These are phyloP conservation scores for Drosophila diplacantha DNA, from an alignment of 2,888 invertebrate genomes.

Conservation along the genomic window DNA sequence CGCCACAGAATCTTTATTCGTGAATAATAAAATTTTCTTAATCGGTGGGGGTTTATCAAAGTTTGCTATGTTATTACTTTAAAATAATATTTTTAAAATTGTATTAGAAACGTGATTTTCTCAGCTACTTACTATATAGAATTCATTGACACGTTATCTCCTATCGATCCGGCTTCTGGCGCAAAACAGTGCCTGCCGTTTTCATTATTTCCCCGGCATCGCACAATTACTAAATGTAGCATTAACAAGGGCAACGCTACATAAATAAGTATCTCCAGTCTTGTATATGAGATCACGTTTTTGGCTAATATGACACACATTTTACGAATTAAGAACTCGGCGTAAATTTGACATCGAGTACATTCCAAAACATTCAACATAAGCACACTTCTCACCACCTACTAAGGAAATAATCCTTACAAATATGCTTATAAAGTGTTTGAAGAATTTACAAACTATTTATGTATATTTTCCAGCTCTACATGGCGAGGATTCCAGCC, in stretches of 20 bases:
- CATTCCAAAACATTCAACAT: background rate
- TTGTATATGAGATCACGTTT: conserved; percentile 21
- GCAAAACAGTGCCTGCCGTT: conserved; percentile 2
- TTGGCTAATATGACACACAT: conserved; percentile 10
- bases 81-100: conserved; percentile 1
- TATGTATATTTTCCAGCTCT: background rate
- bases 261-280: conserved; percentile 23
- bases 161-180: background rate
- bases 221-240: conserved; percentile 16
- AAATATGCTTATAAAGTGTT: background rate
- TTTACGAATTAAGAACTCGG: background rate
- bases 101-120: background rate
- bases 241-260: conserved; percentile 15
- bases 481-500: background rate
- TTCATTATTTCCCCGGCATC: conserved; percentile 8
- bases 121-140: conserved; percentile 11
- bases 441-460: background rate
- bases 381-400: background rate
- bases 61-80: background rate
- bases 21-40: conserved; percentile 9
- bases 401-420: background rate
- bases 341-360: background rate
- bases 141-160: conserved; percentile 1
- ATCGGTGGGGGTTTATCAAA: background rate
- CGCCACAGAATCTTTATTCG: background rate